phyloP scores from a whole-genome alignment of 1,140 invertebrate genomes.

The Belonocnema kinseyi region DNA sequence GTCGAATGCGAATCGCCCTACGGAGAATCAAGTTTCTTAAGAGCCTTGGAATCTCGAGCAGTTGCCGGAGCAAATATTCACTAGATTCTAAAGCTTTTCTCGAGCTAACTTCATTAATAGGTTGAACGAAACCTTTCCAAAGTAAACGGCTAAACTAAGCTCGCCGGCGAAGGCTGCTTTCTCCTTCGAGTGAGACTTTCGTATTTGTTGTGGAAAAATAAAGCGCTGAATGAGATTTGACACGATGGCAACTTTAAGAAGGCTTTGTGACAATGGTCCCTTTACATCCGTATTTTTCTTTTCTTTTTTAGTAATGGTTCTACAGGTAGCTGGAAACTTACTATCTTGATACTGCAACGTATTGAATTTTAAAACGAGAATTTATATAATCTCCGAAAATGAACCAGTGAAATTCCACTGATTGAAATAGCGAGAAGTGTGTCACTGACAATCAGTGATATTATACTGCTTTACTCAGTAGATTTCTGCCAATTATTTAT shows the following conservation, averaged over 20 bases:
- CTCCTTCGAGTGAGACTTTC: background rate
- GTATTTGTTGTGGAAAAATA: conserved; percentile 1
- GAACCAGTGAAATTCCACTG: too few species aligned
- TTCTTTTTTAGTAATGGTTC: background rate
- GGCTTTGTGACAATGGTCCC: background rate
- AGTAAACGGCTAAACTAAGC: background rate
- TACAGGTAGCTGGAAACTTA: background rate
- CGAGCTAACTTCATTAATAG: conserved; percentile 26
- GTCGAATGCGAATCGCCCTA: conserved; percentile 18
- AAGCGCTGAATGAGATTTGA: conserved; percentile 17
- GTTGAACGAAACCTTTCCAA: background rate
- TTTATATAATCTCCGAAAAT: background rate
- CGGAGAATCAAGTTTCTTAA: conserved; percentile 22
- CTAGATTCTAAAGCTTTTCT: conserved; percentile 9
- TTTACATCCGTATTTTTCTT: background rate
- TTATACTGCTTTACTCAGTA: too few species aligned
- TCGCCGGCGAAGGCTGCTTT: background rate
- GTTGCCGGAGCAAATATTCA: conserved; percentile 14
- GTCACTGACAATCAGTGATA: too few species aligned
- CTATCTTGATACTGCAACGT: background rate
- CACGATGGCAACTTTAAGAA: background rate
- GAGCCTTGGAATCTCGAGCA: background rate
- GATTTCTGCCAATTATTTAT: background rate
- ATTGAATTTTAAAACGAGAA: background rate
- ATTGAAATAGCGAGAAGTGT: too few species aligned